Conservation (phyloP, 1,140 invertebrate genomes). For the Calephelis virginiensis region DNA sequence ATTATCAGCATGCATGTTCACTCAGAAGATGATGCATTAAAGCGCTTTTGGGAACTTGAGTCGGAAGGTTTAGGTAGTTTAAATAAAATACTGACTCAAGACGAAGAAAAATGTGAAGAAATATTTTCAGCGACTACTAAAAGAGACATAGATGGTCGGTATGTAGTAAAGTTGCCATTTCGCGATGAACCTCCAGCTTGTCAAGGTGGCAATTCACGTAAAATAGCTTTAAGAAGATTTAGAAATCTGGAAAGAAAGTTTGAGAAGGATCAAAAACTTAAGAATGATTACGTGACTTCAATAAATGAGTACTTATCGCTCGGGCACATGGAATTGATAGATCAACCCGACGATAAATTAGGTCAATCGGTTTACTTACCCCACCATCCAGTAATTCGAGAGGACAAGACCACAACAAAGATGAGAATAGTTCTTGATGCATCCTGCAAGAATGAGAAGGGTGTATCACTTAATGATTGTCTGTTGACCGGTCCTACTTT, state of each 20-base stretch:
- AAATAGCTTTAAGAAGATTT: neutral
- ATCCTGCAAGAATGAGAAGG: slow-evolving; percentile 3
- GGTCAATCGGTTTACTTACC: neutral
- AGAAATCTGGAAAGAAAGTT: slow-evolving; percentile 2
- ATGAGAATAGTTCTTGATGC: slow-evolving; percentile 24
- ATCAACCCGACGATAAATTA: neutral
- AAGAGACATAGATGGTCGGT: neutral
- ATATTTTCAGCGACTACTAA: neutral
- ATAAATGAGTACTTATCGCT: slow-evolving; percentile 10
- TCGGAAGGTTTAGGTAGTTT: neutral
- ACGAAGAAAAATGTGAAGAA: neutral
- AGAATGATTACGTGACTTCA: neutral
- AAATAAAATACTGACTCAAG: neutral
- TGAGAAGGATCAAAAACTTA: slow-evolving; percentile 2
- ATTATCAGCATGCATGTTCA: neutral
- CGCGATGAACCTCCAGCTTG: neutral
- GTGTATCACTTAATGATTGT: slow-evolving; percentile 4
- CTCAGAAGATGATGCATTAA: neutral
- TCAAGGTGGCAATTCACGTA: neutral
- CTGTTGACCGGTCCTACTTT: slow-evolving; percentile 2
- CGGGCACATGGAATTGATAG: neutral
- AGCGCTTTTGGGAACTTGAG: neutral
- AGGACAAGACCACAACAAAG: slow-evolving; percentile 18
- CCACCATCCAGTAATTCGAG: neutral
- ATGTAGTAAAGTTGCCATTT: neutral